Percentiles rank a stretch among this genome's conserved stretches.
These are phyloP conservation scores for Palythoa grandiflora DNA, from an alignment of 92 coral and sea anemone species.

Conservation along the genomic window DNA sequence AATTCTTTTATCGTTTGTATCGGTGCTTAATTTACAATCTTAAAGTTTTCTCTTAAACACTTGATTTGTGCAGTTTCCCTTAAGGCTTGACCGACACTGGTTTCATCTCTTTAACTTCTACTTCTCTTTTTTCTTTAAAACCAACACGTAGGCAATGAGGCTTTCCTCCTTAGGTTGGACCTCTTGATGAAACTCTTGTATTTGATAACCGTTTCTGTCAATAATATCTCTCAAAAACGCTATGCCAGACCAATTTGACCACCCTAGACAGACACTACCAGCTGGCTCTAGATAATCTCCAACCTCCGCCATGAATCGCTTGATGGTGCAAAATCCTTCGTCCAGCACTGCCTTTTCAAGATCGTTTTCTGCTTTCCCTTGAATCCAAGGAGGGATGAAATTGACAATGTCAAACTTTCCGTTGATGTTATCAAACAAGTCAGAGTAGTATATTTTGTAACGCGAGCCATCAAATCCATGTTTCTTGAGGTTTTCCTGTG, in stretches of 20 bases:
- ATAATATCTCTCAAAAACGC: neutral
- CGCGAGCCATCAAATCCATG: neutral
- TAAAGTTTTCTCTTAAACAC: no score
- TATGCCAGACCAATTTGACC: neutral
- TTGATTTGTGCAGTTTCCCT: no score
- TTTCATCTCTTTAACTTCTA: no score
- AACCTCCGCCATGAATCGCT: neutral
- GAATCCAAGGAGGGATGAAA: neutral
- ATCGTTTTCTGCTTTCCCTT: neutral
- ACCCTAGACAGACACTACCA: neutral
- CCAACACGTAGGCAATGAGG: neutral
- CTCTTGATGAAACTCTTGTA: neutral
- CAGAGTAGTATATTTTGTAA: neutral
- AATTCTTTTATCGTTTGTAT: no score
- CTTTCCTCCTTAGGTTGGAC: neutral
- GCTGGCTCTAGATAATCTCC: neutral
- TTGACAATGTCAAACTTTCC: constrained; percentile 10
- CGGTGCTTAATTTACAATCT: no score
- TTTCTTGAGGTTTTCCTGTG: no score
- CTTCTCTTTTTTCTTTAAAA: neutral
- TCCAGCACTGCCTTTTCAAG: neutral
- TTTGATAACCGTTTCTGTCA: neutral
- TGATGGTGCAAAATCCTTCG: neutral
- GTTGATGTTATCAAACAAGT: neutral
- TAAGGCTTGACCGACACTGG: no score